Evolutionary conservation across 2,888 invertebrate species (phyloP).

Genomic region (Cataglyphis albicans): DNA sequence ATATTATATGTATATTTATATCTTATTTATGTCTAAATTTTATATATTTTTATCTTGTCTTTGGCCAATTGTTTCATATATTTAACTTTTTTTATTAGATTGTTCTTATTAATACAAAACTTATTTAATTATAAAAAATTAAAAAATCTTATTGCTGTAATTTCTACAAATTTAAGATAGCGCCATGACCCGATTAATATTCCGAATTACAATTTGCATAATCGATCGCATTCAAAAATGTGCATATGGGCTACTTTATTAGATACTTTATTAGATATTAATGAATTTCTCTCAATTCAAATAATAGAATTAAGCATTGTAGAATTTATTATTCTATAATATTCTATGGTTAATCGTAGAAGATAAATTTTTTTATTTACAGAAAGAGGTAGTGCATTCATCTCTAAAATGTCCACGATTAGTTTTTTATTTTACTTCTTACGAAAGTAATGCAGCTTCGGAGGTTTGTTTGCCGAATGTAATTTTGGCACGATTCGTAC

Average conservation of each 20-base stretch:
- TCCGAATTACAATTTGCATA: constrained; percentile 66
- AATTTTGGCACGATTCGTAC: constrained; percentile 62
- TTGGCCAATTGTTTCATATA: background rate
- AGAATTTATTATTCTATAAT: background rate
- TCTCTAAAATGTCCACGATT: background rate
- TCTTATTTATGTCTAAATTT: background rate
- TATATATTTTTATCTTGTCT: background rate
- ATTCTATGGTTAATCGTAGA: background rate
- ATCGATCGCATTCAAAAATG: constrained; percentile 71
- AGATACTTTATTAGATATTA: constrained; percentile 44
- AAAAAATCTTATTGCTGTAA: background rate
- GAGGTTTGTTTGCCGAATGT: constrained; percentile 65
- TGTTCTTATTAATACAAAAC: background rate
- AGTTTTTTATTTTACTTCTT: constrained; percentile 37
- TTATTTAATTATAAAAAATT: background rate
- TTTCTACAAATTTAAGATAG: constrained; percentile 54
- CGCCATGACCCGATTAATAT: constrained; percentile 73
- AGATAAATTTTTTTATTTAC: background rate
- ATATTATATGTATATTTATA: background rate
- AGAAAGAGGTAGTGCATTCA: background rate
- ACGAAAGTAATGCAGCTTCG: constrained; percentile 65
- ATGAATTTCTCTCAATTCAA: constrained; percentile 59
- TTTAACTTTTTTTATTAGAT: background rate
- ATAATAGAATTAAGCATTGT: background rate
- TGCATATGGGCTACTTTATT: background rate